Percentiles rank a stretch among this genome's conserved stretches.
Evolutionary conservation across 2,113 vertebrate genomes (phyloP).

Genomic region (Ageneiosus marmoratus): DNA sequence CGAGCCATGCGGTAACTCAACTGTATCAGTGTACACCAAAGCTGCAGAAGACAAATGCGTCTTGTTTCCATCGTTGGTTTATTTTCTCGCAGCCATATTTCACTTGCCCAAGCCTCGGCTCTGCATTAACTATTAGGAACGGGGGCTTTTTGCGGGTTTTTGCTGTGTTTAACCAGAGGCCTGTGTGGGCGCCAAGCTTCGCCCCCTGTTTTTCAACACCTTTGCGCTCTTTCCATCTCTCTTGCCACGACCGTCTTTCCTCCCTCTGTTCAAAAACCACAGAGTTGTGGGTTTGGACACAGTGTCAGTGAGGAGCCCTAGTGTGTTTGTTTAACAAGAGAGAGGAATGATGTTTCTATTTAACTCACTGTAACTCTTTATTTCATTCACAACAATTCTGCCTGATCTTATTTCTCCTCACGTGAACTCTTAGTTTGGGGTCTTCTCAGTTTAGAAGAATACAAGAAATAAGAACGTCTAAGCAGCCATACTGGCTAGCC

Average conservation of each 20-base stretch:
- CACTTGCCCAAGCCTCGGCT: neutral
- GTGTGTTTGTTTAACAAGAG: constrained; percentile 50
- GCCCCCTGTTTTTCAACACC: constrained; percentile 63
- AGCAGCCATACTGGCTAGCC: neutral
- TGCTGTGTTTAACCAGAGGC: constrained; percentile 62
- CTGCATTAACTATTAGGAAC: constrained; percentile 43
- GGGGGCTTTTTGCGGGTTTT: constrained; percentile 22
- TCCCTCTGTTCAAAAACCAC: constrained; percentile 45
- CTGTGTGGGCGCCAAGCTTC: constrained; percentile 61
- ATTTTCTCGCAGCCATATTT: constrained; percentile 37
- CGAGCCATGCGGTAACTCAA: constrained; percentile 40
- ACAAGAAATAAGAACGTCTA: neutral
- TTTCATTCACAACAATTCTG: constrained; percentile 37
- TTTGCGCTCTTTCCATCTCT: constrained; percentile 68
- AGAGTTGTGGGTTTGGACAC: constrained; percentile 34
- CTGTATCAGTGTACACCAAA: constrained; percentile 44
- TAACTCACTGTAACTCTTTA: constrained; percentile 35
- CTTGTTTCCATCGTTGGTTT: constrained; percentile 45
- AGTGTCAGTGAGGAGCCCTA: constrained; percentile 47
- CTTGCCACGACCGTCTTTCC: constrained; percentile 53
- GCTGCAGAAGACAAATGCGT: constrained; percentile 45
- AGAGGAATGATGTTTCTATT: constrained; percentile 40
- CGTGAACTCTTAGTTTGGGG: neutral
- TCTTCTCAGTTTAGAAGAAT: neutral
- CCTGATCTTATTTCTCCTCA: constrained; percentile 13